These are phyloP conservation scores for Sceloporus undulatus DNA, from an alignment of 2,113 vertebrate species.

Conservation along the genomic window DNA sequence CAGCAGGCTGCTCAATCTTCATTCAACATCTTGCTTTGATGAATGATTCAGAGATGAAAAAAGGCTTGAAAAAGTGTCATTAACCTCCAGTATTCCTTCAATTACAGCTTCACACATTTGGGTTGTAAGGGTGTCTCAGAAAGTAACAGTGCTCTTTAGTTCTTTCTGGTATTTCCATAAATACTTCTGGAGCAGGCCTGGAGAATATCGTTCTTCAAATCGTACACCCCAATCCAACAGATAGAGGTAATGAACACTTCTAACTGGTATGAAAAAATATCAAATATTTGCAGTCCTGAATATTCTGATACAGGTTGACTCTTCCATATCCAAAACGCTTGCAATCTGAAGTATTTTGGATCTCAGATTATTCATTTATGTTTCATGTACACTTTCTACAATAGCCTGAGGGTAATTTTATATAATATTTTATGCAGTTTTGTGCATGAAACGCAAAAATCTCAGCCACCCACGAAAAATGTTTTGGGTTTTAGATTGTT, in stretches of 20 bases:
- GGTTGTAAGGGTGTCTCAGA: background rate
- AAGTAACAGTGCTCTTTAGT: background rate
- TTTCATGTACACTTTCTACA: too few relatives aligned
- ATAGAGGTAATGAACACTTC: background rate
- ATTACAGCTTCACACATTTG: background rate
- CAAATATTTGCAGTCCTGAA: background rate
- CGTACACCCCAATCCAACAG: background rate
- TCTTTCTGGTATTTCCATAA: background rate
- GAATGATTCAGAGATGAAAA: background rate
- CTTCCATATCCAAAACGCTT: too few relatives aligned
- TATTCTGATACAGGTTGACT: background rate
- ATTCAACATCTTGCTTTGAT: background rate
- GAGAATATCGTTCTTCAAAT: background rate
- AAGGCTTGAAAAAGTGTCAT: background rate
- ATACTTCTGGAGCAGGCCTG: background rate
- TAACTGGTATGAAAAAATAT: background rate
- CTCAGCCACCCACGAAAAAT: too few relatives aligned
- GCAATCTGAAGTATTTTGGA: too few relatives aligned
- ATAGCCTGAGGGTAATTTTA: too few relatives aligned
- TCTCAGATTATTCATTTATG: too few relatives aligned
- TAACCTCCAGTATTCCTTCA: background rate
- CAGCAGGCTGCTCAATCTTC: background rate
- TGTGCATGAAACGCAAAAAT: too few relatives aligned
- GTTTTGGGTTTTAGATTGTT: too few relatives aligned
- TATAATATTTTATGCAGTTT: too few relatives aligned